A percentile compares a stretch with the other conserved stretches of the same genome.
Evolutionary conservation across 2,797 vertebrate genomes (phyloP).

Genomic region (Mormyrus proboscirostris): DNA sequence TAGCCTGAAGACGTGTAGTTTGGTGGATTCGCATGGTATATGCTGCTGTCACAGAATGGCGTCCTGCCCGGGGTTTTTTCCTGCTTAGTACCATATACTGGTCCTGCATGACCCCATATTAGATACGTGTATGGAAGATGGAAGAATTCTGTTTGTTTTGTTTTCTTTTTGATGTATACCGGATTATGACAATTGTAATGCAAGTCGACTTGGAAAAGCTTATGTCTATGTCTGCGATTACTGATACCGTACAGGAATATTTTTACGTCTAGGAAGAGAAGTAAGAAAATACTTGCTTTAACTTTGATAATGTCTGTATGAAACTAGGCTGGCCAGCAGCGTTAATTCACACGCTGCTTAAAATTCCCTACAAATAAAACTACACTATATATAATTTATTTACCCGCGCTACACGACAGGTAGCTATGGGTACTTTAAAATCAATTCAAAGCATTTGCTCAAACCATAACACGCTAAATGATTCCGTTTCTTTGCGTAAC

Average conservation of each 20-base stretch:
- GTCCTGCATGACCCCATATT: neutral
- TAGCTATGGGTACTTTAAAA: neutral
- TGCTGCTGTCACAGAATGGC: neutral
- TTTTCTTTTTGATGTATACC: neutral
- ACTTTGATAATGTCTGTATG: neutral
- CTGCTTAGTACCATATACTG: neutral
- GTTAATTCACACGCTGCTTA: neutral
- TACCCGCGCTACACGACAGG: neutral
- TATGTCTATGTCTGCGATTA: neutral
- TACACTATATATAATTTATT: neutral
- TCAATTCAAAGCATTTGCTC: neutral
- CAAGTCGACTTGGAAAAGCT: neutral
- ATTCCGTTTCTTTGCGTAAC: neutral
- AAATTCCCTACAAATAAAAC: neutral
- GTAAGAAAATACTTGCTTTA: neutral
- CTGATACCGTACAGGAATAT: neutral
- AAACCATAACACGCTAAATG: neutral
- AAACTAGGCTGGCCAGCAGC: neutral
- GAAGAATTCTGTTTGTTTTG: neutral
- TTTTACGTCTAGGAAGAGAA: neutral
- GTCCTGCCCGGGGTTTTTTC: neutral
- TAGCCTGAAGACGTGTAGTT: neutral
- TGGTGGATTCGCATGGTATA: neutral
- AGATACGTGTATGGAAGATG: neutral
- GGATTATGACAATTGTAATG: neutral